phyloP scores from a whole-genome alignment of 2,888 invertebrate genomes.

The Apeira syringaria region DNA sequence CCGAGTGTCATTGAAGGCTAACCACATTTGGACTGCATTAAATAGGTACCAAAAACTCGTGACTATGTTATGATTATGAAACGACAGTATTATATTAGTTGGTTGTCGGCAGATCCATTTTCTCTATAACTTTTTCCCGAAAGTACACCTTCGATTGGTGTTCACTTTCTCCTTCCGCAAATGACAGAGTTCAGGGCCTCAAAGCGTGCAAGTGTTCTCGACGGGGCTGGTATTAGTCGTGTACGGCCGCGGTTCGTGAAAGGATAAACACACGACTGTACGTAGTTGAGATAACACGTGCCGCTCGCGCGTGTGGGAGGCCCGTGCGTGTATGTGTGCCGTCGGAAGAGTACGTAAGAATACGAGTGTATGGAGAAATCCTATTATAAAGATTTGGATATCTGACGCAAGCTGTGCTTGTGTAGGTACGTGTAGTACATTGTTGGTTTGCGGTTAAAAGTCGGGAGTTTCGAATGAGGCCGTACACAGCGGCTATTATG shows the following conservation, averaged over 20 bases:
- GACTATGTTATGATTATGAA: slow-evolving; percentile 4
- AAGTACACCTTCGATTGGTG: slow-evolving; percentile 10
- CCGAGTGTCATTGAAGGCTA: slow-evolving; percentile 10
- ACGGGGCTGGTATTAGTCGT: slow-evolving; percentile 22
- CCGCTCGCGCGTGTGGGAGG: slow-evolving; percentile 39
- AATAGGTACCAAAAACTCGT: slow-evolving; percentile 1
- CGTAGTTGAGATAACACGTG: slow-evolving; percentile 52
- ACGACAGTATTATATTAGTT: background rate
- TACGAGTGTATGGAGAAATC: slow-evolving; percentile 46
- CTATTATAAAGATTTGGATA: slow-evolving; percentile 46
- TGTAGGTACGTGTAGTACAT: slow-evolving; percentile 26
- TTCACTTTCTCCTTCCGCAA: slow-evolving; percentile 41
- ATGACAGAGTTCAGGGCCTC: slow-evolving; percentile 40
- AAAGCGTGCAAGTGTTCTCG: slow-evolving; percentile 8
- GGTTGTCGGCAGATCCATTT: too few species aligned
- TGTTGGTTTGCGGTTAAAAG: background rate
- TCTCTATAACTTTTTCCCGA: background rate
- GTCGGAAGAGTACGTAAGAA: slow-evolving; percentile 31
- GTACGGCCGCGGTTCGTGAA: slow-evolving; percentile 27
- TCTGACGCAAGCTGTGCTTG: slow-evolving; percentile 39
- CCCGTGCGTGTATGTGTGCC: slow-evolving; percentile 31
- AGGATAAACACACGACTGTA: slow-evolving; percentile 36
- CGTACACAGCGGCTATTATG: slow-evolving; percentile 1
- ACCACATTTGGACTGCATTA: slow-evolving; percentile 11
- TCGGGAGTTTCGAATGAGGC: background rate